Base-by-base conservation (phyloP, 2,888 invertebrate genomes). In the Idaea dimidiata region DNA sequence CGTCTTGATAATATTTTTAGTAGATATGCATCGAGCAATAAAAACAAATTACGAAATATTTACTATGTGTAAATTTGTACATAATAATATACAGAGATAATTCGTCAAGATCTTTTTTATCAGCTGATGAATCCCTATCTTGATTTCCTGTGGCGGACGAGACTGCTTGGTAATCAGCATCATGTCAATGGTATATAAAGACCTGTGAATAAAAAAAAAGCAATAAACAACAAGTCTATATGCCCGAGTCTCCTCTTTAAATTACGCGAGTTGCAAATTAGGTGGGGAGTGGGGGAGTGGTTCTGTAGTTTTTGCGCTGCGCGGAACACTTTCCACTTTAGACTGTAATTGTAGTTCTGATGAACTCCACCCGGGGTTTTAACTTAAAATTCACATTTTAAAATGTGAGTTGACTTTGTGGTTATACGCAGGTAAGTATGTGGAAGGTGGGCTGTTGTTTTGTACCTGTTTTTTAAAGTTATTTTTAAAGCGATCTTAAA, bases 181-280 rank as follows among this genome's bases (percentile, higher is more conserved):
- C n/a, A n/a, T n/a, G n/a, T n/a, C n/a, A n/a, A n/a, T n/a, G n/a
- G n/a, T n/a, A n/a, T n/a, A n/a, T n/a, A n/a, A n/a, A n/a, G n/a
- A n/a, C n/a, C n/a, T n/a, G n/a, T n/a, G n/a, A 24, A 24, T 24
- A 24, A 24, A 24, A 24, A 5, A 1, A 3, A 24, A 3, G 24
- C 24, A 43, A 43, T 10, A 43, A 43, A 43, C 43, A 3, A 14
- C 10, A 43, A 3, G 10, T 43, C 43, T 10, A 8, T 43, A 3
- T 43, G 43, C 1, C 43, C 43, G 43, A 14, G 43, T 43, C 43
- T 43, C 43, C 43, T 10, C 43, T 43, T 43, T 43, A 43, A 43
- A 43, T 43, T 43, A 43, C 43, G 43, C 43, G 43, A 43, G 43
- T 43, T 43, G 43, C 43, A 43, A 43, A 43, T 43, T 43, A 43